Conservation (phyloP, 1,140 invertebrate genomes). For the Venturia canescens region DNA sequence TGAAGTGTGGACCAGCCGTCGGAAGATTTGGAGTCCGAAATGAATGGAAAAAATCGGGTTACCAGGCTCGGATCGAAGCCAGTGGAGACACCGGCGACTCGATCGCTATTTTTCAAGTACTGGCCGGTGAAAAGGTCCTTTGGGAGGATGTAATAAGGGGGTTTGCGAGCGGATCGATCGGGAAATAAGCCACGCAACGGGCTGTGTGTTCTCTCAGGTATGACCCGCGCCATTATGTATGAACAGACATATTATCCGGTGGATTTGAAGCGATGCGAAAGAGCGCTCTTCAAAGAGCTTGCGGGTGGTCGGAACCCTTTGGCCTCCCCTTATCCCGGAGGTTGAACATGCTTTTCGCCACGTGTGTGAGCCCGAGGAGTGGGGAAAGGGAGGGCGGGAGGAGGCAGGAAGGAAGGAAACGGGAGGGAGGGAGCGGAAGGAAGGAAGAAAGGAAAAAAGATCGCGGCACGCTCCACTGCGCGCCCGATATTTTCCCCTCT, state of each 20-base stretch:
- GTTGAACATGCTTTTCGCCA: background rate
- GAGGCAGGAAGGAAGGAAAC: background rate
- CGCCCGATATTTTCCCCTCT: background rate
- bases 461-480: slow-evolving; percentile 4
- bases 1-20: too few relatives aligned
- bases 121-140: too few relatives aligned
- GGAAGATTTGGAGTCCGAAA: too few relatives aligned
- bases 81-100: too few relatives aligned
- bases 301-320: slow-evolving; percentile 13
- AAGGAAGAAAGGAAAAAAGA: slow-evolving; percentile 28
- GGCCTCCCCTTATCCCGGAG: background rate
- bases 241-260: background rate
- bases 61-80: too few relatives aligned
- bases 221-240: slow-evolving; percentile 49
- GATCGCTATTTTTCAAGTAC: too few relatives aligned
- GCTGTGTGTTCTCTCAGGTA: slow-evolving; percentile 11
- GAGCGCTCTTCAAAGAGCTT: slow-evolving; percentile 42
- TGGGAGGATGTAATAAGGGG: too few relatives aligned
- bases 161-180: too few relatives aligned
- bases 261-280: slow-evolving; percentile 40
- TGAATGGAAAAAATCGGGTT: too few relatives aligned
- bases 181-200: background rate
- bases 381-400: background rate
- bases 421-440: slow-evolving; percentile 4
- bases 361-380: background rate